Conservation (phyloP, 2,113 vertebrate species). For the Paradisaea rubra region DNA sequence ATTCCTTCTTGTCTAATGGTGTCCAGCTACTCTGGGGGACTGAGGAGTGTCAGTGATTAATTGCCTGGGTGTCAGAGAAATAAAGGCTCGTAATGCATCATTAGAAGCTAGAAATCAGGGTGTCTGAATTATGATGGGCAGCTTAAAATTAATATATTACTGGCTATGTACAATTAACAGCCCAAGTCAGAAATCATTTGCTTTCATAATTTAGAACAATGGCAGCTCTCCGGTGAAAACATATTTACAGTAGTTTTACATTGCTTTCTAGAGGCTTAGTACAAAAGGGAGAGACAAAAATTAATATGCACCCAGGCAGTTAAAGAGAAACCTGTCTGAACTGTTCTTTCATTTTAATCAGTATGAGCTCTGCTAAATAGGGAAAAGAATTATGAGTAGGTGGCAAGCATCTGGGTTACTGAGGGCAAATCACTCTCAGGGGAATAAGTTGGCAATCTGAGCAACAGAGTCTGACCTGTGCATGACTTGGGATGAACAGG, state of each 20-base stretch:
- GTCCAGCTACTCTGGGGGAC: neutral
- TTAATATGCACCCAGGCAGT: neutral
- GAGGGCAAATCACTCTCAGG: neutral
- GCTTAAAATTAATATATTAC: neutral
- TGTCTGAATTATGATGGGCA: constrained; percentile 35
- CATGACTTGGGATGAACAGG: neutral
- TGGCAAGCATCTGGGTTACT: neutral
- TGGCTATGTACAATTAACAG: neutral
- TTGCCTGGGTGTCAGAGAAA: constrained; percentile 15
- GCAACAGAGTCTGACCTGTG: neutral
- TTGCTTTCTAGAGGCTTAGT: neutral
- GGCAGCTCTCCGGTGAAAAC: constrained; percentile 11
- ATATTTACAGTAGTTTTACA: constrained; percentile 30
- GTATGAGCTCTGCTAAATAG: neutral
- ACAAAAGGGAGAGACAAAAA: constrained; percentile 8
- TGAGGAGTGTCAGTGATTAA: constrained; percentile 45
- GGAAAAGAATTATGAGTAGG: constrained; percentile 4
- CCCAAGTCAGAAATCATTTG: constrained; percentile 6
- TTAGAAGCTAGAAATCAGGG: constrained; percentile 37
- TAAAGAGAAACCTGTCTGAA: constrained; percentile 8
- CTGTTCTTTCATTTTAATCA: constrained; percentile 41
- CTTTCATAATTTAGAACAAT: constrained; percentile 9
- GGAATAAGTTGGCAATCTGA: neutral
- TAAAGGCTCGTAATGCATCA: constrained; percentile 29
- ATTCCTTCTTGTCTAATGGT: constrained; percentile 10